Base-by-base conservation (phyloP, 2,888 invertebrate species). In the Ypsolopha sequella region DNA sequence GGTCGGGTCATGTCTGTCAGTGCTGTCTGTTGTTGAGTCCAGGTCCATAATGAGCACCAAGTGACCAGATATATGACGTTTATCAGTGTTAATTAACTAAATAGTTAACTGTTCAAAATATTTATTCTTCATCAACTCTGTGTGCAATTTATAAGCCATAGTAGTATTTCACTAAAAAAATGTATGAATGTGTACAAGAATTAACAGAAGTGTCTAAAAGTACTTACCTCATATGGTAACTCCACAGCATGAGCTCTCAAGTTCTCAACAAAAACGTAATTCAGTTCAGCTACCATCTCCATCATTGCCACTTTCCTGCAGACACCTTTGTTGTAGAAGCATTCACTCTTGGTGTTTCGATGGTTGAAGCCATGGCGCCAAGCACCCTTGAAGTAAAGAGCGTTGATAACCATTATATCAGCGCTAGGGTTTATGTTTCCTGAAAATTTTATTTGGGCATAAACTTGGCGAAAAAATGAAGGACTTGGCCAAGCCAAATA, bases 331-430 rank as follows among this genome's bases (percentile, higher is more conserved):
- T 67, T 70, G 55, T 80, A 72, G 73, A 93, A 93, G 61, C 91
- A 91, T 39, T 76, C 78, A 0, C 63, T 50, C 7, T 61, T 64
- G 0, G 92, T 92, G 13, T 66, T 60, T 3, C 65, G 68, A 9
- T 73, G 68, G 59, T 90, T 80, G 60, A 93, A 93, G 0, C 87
- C 66, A 24, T 81, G 68, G 51, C 81, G 68, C 92, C 92, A 93
- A 1, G 66, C 64, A 43, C 90, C 91, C 67, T 91, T 92, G 76
- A 92, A 92, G 70, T 89, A 92, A 8, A 92, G 62, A 0, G 90
- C 90, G 56, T 91, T 92, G 0, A 89, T 80, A 11, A 92, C 59
- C 0, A 92, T 51, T 44, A 91, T 64, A 48, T 87, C 79, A 0
- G 89, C 80, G 6, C 85, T 68, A 0, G 87, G 69, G 33, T 70